Conservation (phyloP, 2,797 vertebrate species). For the Hyperoplus immaculatus region DNA sequence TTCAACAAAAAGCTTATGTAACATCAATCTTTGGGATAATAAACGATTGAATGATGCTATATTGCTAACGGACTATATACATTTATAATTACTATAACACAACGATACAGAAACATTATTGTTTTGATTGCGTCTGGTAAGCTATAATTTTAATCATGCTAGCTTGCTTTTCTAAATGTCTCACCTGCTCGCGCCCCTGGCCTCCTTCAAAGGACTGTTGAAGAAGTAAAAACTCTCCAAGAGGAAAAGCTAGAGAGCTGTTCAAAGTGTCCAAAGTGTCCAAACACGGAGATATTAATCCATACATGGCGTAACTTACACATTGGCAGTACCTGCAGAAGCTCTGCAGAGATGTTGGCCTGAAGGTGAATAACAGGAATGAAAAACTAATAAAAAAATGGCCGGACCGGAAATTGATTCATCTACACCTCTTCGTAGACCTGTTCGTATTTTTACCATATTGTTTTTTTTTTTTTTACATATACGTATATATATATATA, state of each 20-base stretch:
- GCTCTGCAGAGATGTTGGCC: not conserved
- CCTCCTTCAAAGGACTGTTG: not conserved
- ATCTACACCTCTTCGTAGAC: accelerated
- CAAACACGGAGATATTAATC: not conserved
- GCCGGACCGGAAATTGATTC: constrained; percentile 17
- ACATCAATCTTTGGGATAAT: not conserved
- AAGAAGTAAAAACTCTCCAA: not conserved
- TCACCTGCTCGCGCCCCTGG: constrained; percentile 27
- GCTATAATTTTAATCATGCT: no score
- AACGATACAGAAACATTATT: not conserved
- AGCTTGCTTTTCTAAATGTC: not conserved
- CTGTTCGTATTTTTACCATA: not conserved
- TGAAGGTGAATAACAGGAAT: not conserved
- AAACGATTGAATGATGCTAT: no score
- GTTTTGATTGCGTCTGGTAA: not conserved
- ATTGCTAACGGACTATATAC: not conserved
- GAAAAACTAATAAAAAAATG: constrained; percentile 23
- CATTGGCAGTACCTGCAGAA: not conserved
- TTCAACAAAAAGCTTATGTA: not conserved
- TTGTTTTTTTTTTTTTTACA: not conserved
- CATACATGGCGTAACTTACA: not conserved
- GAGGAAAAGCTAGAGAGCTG: not conserved
- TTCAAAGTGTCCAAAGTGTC: not conserved
- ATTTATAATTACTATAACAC: not conserved
- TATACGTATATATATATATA: not conserved